Percentiles rank a stretch among this genome's conserved stretches.
Conservation (phyloP, 1,140 invertebrate species). For the Orius insidiosus region DNA sequence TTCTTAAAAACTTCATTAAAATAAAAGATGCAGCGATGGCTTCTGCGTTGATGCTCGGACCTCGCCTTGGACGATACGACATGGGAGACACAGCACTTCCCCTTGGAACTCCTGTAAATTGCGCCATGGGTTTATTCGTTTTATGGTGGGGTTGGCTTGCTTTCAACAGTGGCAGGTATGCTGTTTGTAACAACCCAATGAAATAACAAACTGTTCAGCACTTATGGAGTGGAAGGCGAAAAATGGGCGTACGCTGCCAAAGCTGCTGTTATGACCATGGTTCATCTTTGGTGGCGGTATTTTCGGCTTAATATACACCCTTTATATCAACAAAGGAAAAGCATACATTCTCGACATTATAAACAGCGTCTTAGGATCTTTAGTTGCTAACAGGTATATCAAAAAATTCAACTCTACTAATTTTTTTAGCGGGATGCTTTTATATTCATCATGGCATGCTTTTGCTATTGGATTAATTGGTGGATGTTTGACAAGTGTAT, state of each 20-base stretch:
- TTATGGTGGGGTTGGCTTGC: constrained; percentile 92
- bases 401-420: not conserved
- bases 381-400: constrained; percentile 62
- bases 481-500: constrained; percentile 46
- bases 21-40: constrained; percentile 46
- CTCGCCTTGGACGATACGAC: constrained; percentile 71
- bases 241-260: constrained; percentile 77
- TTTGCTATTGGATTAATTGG: constrained; percentile 67
- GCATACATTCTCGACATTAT: constrained; percentile 72
- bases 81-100: constrained; percentile 54
- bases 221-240: constrained; percentile 51
- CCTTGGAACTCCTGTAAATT: constrained; percentile 75
- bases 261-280: constrained; percentile 76
- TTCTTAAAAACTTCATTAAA: not conserved
- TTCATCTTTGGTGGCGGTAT: constrained; percentile 80
- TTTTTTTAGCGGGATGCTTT: constrained; percentile 60
- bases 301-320: constrained; percentile 47
- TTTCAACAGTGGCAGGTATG: constrained; percentile 64
- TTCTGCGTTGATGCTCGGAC: constrained; percentile 76
- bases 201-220: constrained; percentile 29
- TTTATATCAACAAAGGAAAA: constrained; percentile 48
- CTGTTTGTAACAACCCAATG: not conserved
- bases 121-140: constrained; percentile 80
- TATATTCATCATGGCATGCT: constrained; percentile 72
- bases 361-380: constrained; percentile 70